A percentile compares a stretch with the other conserved stretches of the same genome.
phyloP scores from a whole-genome alignment of 2,888 invertebrate genomes.

The Pollenia labialis region DNA sequence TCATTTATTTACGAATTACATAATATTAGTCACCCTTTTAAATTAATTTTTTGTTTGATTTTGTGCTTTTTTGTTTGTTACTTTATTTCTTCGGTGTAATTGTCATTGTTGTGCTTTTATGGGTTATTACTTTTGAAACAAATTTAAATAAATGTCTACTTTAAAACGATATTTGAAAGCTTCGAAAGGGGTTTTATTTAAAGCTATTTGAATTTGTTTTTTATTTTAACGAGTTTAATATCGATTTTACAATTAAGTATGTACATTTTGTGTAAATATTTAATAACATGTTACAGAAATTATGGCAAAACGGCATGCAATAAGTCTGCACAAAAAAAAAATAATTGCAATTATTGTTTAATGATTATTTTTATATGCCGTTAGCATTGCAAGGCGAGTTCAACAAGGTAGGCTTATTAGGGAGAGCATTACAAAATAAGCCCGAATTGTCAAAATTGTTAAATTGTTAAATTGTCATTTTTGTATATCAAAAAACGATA shows the following conservation, averaged over 20 bases:
- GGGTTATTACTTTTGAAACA: background rate
- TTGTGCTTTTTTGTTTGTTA: slow-evolving; percentile 12
- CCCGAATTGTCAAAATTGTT: no score
- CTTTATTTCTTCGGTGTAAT: background rate
- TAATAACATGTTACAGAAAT: slow-evolving; percentile 38
- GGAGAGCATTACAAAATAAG: no score
- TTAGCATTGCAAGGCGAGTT: no score
- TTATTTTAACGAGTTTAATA: slow-evolving; percentile 36
- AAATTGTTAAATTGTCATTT: no score
- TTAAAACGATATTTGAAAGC: no score
- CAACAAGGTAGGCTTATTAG: no score
- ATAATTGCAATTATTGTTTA: slow-evolving; percentile 6
- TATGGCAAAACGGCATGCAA: slow-evolving; percentile 21
- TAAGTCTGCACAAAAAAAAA: background rate
- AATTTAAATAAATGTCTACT: background rate
- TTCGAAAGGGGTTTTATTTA: background rate
- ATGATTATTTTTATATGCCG: no score
- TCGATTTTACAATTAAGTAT: slow-evolving; percentile 63
- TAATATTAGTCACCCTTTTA: background rate
- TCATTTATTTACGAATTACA: slow-evolving; percentile 17
- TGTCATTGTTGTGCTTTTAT: background rate
- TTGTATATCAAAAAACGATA: no score
- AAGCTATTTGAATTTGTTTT: slow-evolving; percentile 18
- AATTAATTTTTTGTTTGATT: background rate
- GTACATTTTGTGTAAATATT: slow-evolving; percentile 55